Percentiles rank a stretch among this genome's conserved stretches.
Conservation (phyloP, 2,113 vertebrate species). For the Lichenostomus cassidix region DNA sequence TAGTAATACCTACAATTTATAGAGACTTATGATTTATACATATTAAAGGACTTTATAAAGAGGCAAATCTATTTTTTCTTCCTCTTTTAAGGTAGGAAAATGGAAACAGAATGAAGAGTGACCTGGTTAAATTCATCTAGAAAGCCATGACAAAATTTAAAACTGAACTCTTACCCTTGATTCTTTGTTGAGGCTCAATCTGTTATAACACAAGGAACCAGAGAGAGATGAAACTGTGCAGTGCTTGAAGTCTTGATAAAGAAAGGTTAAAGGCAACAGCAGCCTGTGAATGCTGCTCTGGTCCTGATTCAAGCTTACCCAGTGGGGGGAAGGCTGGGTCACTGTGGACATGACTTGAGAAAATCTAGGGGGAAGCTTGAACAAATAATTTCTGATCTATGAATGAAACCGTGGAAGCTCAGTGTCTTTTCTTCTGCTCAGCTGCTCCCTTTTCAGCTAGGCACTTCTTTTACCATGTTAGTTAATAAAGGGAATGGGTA, state of each 20-base stretch:
- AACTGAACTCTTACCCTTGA: not conserved
- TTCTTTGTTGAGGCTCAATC: not conserved
- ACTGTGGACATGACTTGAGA: not conserved
- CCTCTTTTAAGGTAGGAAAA: not conserved
- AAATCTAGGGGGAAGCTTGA: not conserved
- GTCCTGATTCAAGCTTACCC: not conserved
- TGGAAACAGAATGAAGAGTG: not conserved
- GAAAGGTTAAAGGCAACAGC: not conserved
- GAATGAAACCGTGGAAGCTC: not conserved
- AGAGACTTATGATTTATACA: not conserved
- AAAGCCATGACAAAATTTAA: not conserved
- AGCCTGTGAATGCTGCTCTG: not conserved
- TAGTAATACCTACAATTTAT: not conserved
- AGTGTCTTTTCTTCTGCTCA: not conserved
- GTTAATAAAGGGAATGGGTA: not conserved
- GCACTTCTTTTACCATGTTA: not conserved
- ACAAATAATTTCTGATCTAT: not conserved
- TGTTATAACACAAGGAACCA: not conserved
- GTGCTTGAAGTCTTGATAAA: conserved; percentile 1
- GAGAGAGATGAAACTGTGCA: not conserved
- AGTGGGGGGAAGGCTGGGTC: not conserved
- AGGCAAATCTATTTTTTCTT: not conserved
- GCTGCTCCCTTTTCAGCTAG: not conserved
- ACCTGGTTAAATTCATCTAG: not conserved
- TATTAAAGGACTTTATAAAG: not conserved